Conservation (phyloP, 1,140 invertebrate species). For the Macrostomum lignano region DNA sequence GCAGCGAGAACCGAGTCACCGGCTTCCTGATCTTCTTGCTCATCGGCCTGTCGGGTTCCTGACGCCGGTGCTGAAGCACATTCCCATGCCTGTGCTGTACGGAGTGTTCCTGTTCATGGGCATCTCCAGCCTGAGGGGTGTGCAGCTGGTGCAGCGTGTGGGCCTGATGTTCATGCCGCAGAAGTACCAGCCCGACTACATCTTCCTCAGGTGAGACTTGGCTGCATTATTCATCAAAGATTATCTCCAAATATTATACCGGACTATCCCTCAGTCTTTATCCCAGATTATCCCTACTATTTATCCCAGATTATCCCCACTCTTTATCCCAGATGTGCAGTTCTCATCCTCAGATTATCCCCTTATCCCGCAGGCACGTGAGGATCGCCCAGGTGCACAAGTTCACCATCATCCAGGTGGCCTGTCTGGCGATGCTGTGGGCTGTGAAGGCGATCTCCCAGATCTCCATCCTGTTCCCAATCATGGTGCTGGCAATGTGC, state of each 20-base stretch:
- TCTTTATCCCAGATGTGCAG: no score
- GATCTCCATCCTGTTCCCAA: constrained; percentile 77
- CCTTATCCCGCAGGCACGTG: constrained; percentile 30
- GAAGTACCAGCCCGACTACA: constrained; percentile 47
- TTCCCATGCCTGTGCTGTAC: constrained; percentile 64
- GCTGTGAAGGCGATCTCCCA: constrained; percentile 68
- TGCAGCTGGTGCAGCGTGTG: constrained; percentile 60
- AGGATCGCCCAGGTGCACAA: constrained; percentile 66
- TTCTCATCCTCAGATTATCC: not conserved
- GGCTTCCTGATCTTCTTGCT: constrained; percentile 78
- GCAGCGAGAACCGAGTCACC: constrained; percentile 76
- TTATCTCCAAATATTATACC: not conserved
- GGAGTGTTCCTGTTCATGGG: constrained; percentile 98
- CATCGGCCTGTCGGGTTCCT: constrained; percentile 65
- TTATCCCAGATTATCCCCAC: no score
- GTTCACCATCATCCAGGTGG: constrained; percentile 73
- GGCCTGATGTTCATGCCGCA: constrained; percentile 63
- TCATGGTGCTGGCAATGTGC: constrained; percentile 96
- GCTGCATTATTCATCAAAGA: no score
- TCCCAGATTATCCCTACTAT: no score
- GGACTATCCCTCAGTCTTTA: no score
- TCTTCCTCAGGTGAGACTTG: not conserved
- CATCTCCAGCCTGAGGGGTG: constrained; percentile 66
- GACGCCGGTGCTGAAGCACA: constrained; percentile 52
- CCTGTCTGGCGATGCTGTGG: constrained; percentile 68